phyloP scores from a whole-genome alignment of 2,113 vertebrate genomes.

The Myotis yumanensis region DNA sequence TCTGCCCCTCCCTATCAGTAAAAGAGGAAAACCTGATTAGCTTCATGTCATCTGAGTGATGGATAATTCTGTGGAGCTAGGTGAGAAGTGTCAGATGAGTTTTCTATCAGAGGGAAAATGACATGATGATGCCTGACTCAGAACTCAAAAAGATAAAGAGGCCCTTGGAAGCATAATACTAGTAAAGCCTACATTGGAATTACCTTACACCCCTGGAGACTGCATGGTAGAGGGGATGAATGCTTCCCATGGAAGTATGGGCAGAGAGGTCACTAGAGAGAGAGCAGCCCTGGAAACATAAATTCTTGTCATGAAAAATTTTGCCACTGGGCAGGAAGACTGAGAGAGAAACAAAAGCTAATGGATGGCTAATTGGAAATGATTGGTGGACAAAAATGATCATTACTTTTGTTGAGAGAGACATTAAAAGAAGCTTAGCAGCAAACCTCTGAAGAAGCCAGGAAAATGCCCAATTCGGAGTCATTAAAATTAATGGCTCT shows the following conservation, averaged over 20 bases:
- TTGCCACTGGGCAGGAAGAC: background rate
- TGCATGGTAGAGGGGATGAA: background rate
- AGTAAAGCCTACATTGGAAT: background rate
- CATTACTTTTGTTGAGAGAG: background rate
- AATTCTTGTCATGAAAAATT: background rate
- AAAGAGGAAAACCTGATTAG: background rate
- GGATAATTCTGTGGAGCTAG: background rate
- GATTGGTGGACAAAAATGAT: background rate
- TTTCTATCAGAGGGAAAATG: background rate
- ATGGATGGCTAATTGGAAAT: background rate
- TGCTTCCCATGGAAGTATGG: background rate
- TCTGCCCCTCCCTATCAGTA: background rate
- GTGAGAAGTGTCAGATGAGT: background rate
- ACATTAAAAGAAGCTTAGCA: background rate
- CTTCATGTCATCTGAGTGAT: background rate
- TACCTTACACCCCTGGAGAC: background rate
- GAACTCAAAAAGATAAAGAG: background rate
- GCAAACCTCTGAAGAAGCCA: background rate
- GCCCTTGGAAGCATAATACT: background rate
- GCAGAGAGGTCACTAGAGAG: background rate
- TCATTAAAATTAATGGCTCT: background rate
- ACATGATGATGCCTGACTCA: background rate
- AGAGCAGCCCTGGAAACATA: background rate
- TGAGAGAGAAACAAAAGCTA: background rate
- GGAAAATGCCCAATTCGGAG: background rate